Base-by-base conservation (phyloP, 2,888 invertebrate genomes). In the Drosophila pullipes region DNA sequence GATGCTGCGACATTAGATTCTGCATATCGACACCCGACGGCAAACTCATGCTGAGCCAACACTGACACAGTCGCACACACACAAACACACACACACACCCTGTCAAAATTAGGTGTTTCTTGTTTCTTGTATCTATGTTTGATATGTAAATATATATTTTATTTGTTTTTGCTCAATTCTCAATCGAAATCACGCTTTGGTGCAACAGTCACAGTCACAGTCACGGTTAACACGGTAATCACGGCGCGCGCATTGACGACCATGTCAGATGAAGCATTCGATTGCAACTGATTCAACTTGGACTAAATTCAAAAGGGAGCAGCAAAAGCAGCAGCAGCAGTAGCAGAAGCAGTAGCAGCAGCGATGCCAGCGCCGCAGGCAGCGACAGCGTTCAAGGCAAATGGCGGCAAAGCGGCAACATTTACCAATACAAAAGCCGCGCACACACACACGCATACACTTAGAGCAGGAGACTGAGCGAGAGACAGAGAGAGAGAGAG, bases 11-110 rank as follows among this genome's bases (percentile, higher is more conserved):
- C 95, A 97, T 97, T 91, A 97, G 93, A 92, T 97, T 96, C 73
- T 97, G 96, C 94, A 97, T 97, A 94, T 97, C 97, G 83, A 97
- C 97, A 83, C 97, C 97, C 93, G 96, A 96, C 84, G 97, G 97
- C 81, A 97, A 94, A 93, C 97, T 97, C 97, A 97, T 97, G 91
- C 93, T 95, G 41, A 52, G 39, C 28, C 33, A 50, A 44, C 41
- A 58, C 52, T 37, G 5, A 35, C 35, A 35, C 35, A 35, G 35
- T 35, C 5, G 16, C 78, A 39, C 62, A 22, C 66, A 53, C 47
- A 44, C 78, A 44, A 59, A 28, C 67, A 31, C 55, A 61, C 53
- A 52, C 58, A n/a, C 50, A 39, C 59, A 33, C 64, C 58, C 58
- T 58, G 44, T 18, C 13, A 49, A 53, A 66, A 47, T 70, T 79